Percentiles rank a stretch among this genome's conserved stretches.
Evolutionary conservation across 2,113 vertebrate genomes (phyloP).

Genomic region (Phoxinus phoxinus): DNA sequence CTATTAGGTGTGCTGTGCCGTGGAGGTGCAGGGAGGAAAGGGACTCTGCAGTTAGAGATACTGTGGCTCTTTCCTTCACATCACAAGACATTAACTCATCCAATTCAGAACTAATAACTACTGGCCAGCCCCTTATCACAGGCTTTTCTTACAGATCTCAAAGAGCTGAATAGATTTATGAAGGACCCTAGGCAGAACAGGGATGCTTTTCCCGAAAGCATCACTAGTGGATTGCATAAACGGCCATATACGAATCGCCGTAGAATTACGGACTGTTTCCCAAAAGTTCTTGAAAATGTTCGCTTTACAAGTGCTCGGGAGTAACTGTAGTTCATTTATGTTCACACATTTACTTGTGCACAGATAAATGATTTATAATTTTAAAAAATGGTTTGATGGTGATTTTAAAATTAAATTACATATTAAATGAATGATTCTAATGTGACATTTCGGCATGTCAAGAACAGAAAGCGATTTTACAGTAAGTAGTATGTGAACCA

Average conservation of each 20-base stretch:
- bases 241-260: background rate
- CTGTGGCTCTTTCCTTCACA: constrained; percentile 30
- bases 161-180: constrained; percentile 17
- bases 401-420: too few species aligned
- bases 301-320: background rate
- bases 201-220: background rate
- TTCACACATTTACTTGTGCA: too few species aligned
- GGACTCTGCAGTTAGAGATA: constrained; percentile 27
- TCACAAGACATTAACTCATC: constrained; percentile 21
- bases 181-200: background rate
- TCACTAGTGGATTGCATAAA: background rate
- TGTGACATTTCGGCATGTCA: background rate
- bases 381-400: too few species aligned
- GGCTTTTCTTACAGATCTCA: constrained; percentile 29
- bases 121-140: background rate
- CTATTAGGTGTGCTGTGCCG: constrained; percentile 36
- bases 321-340: background rate
- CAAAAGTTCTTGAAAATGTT: background rate
- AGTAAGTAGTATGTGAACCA: constrained; percentile 6
- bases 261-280: background rate
- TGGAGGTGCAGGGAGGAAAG: background rate
- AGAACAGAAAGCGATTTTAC: background rate
- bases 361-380: too few species aligned
- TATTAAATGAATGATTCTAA: too few species aligned
- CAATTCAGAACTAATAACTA: constrained; percentile 20